Conservation (phyloP, 2,888 invertebrate genomes). For the Folsomia candida region DNA sequence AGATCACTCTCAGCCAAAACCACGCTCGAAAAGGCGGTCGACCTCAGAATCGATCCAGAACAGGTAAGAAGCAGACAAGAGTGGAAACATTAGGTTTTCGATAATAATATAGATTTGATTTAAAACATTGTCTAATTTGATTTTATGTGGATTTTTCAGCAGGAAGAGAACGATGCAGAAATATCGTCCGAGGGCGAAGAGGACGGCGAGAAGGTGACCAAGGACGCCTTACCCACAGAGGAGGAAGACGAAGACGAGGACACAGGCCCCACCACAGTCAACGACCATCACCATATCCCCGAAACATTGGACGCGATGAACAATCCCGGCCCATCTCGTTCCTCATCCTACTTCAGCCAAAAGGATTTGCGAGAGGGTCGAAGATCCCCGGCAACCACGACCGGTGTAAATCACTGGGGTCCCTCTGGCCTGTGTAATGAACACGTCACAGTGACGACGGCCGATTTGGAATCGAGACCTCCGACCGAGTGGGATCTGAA, state of each 20-base stretch:
- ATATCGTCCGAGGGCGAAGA: constrained; percentile 36
- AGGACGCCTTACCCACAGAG: background rate
- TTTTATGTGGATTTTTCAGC: background rate
- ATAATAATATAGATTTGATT: too few species aligned
- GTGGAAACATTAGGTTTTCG: too few species aligned
- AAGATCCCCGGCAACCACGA: background rate
- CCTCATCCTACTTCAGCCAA: background rate
- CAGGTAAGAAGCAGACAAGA: constrained; percentile 60
- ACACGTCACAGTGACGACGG: background rate
- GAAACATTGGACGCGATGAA: background rate
- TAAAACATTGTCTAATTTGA: background rate
- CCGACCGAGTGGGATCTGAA: background rate
- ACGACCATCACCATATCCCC: background rate
- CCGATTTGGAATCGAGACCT: background rate
- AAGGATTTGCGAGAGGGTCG: background rate
- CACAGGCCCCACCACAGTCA: background rate
- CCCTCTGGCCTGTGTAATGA: constrained; percentile 5
- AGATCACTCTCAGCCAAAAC: constrained; percentile 89
- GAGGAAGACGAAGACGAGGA: constrained; percentile 7
- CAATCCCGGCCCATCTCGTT: background rate
- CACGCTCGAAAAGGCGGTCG: constrained; percentile 75
- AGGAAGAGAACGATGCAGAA: background rate
- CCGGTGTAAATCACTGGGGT: constrained; percentile 6
- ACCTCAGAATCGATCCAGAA: constrained; percentile 66
- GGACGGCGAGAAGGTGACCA: constrained; percentile 22